Base-by-base conservation (phyloP, 1,140 invertebrate species). In the Linepithema humile region DNA sequence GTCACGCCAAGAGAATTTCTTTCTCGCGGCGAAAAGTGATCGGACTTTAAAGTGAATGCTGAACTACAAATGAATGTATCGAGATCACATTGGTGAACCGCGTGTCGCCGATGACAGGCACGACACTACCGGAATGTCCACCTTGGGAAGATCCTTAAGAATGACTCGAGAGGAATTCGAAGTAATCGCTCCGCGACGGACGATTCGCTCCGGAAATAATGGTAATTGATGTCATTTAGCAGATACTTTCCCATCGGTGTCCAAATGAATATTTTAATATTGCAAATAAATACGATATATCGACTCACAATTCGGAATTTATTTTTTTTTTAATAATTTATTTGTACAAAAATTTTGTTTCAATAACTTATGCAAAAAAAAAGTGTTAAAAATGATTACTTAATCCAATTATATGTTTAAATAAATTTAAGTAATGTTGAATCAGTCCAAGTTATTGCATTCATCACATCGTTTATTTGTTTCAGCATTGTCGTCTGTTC, bases 211-310 rank as follows among this genome's bases (percentile, higher is more conserved):
- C 43, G n/a, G 29, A 82, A 43, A 29, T 12, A 35, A 75, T 32
- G 55, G 75, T 70, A 70, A 80, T 23, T 40, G 62, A 78, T 67
- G 23, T 78, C 12, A 23, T 38, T 62, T 69, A 57, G n/a, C 64
- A 17, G 7, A 40, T 69, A 55, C 40, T 35, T 23, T 65, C 26
- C 32, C 35, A 40, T 43, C 48, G 32, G 45, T 78, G 64, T 80
- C 38, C 64, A 80, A 57, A 35, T 69, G 50, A 80, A 70, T 55
- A 69, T 55, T 55, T 57, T 57, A 15, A 78, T 29, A 32, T 3
- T 7, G 12, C 4, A 6, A 65, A 38, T 35, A 53, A 67, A 69
- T 9, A 26, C 0, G 38, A 6, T 59, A 62, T 62, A n/a, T 43
- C 40, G 35, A 43, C 32, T 67, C 23, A 9, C 23, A 69, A 50